Evolutionary conservation across 2,797 vertebrate species (phyloP).

Genomic region (Centroberyx gerrardi): DNA sequence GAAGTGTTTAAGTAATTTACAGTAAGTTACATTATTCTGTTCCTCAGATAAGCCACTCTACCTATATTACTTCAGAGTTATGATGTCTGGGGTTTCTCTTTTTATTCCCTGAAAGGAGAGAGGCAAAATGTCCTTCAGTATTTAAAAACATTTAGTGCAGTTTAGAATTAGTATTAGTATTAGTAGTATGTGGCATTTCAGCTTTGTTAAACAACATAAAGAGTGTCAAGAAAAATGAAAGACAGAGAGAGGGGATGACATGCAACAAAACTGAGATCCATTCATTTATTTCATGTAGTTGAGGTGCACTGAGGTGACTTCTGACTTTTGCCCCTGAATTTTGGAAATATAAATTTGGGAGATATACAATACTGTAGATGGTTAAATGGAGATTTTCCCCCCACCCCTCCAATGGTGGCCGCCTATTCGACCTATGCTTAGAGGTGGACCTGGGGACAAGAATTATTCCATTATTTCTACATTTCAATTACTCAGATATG

Average conservation of each 20-base stretch:
- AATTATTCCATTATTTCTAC: too few species aligned
- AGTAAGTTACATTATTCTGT: conserved; percentile 68
- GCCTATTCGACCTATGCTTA: too few species aligned
- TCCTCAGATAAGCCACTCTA: conserved; percentile 59
- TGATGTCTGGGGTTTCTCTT: conserved; percentile 39
- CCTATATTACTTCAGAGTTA: conserved; percentile 48
- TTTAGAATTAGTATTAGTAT: background rate
- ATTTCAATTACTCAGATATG: too few species aligned
- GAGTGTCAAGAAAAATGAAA: conserved; percentile 39
- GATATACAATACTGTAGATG: too few species aligned
- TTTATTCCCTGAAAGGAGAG: conserved; percentile 42
- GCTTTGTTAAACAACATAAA: conserved; percentile 39
- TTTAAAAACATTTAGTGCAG: conserved; percentile 2
- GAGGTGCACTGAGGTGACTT: conserved; percentile 1
- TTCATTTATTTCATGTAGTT: conserved; percentile 27
- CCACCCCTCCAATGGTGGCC: too few species aligned
- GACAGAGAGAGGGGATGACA: conserved; percentile 6
- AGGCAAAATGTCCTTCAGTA: conserved; percentile 13
- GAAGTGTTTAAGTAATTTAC: conserved; percentile 63
- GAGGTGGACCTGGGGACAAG: too few species aligned
- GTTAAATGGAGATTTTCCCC: too few species aligned
- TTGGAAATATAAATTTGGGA: too few species aligned
- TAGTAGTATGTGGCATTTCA: conserved; percentile 33
- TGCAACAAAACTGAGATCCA: conserved; percentile 29
- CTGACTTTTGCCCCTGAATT: background rate